phyloP scores from a whole-genome alignment of 2,113 vertebrate species.

The Ammospiza nelsoni region DNA sequence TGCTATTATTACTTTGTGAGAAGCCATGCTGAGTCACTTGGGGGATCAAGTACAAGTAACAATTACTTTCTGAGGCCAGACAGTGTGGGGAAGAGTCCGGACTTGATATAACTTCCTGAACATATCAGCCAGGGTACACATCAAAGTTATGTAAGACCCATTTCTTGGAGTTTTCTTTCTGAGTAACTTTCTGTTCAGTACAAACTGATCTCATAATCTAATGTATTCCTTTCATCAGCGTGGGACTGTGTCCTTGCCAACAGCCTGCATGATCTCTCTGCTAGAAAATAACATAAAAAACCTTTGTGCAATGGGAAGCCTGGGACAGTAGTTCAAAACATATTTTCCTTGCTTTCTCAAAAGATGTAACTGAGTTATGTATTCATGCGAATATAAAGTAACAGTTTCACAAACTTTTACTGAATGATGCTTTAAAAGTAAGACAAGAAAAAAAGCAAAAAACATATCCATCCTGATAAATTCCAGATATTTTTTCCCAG shows the following conservation, averaged over 20 bases:
- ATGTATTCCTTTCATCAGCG: conserved; percentile 28
- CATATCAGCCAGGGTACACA: not conserved
- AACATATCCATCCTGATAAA: not conserved
- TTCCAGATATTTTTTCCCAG: not conserved
- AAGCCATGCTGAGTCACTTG: not conserved
- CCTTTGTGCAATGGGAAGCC: not conserved
- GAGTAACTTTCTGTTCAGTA: conserved; percentile 42
- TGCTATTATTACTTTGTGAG: not conserved
- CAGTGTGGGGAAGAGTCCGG: not conserved
- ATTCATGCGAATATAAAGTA: not conserved
- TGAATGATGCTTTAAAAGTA: not conserved
- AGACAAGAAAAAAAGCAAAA: not conserved
- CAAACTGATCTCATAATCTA: conserved; percentile 28
- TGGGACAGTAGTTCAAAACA: not conserved
- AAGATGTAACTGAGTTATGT: not conserved
- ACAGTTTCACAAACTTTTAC: not conserved
- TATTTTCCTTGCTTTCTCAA: not conserved
- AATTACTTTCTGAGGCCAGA: not conserved
- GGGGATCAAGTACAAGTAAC: not conserved
- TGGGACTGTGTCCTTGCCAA: not conserved
- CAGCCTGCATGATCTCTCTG: not conserved
- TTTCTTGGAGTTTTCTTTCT: not conserved
- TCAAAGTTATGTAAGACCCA: not conserved
- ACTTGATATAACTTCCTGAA: not conserved
- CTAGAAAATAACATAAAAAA: conserved; percentile 21